Base-by-base conservation (phyloP, 2,797 vertebrate genomes). In the Syngnathus acus region DNA sequence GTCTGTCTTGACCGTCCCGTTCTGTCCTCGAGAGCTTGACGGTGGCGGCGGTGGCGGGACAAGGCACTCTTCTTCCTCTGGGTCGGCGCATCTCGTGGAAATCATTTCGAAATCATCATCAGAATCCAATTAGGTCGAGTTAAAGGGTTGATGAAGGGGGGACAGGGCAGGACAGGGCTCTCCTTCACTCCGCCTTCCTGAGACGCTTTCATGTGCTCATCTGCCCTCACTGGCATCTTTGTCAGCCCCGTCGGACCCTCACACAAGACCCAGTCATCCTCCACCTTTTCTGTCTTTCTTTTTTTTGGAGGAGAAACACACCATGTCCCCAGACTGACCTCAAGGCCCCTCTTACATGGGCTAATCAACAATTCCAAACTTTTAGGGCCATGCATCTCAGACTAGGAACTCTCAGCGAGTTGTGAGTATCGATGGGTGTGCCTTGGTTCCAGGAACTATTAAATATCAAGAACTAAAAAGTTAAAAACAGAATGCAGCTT, bases 201-300 rank as follows among this genome's bases (percentile, higher is more conserved):
- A 60, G 67, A 77, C 77, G 72, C 84, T 86, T 86, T 86, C 86
- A 88, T 72, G 80, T 70, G 77, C 86, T 89, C 84, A 88, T 87
- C 86, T 82, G 86, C 77, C 77, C 78, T 88, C 86, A 88, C 81
- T 85, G 79, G 81, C 80, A 89, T 86, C 90, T 89, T 91, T 91
- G 90, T 92, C 87, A 86, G 84, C 69, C 64, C 32, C 72, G 66
- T 57, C 73, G 55, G 58, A 79, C 71, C 77, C 70, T 78, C 82
- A 91, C 88, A 90, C 79, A 90, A 79, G 82, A 72, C 59, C 73
- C 81, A 89, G 83, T 89, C 84, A 89, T 88, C 86, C 84, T 74
- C 77, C 76, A 70, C 74, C 85, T 82, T 88, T 82, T 84, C 86
- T 47, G 47, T 62, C 78, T 78, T 68, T 75, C 80, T 77, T 79